Conservation (phyloP, 2,797 vertebrate species). For the Salarias fasciatus region DNA sequence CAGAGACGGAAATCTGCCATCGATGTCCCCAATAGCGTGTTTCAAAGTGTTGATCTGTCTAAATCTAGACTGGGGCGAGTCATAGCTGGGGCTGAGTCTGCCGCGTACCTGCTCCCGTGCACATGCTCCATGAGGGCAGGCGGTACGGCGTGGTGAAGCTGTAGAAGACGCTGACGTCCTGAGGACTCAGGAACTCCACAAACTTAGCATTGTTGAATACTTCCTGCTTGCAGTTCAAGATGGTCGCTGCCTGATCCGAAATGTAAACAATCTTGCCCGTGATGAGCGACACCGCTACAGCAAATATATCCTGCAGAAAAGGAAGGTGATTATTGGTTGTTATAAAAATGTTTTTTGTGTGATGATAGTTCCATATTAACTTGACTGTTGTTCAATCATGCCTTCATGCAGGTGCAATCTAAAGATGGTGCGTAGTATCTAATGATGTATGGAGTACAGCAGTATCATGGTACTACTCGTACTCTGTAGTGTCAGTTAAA, state of each 20-base stretch:
- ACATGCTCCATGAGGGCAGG: slow-evolving; percentile 92
- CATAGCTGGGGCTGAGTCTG: too few species aligned
- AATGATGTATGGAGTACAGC: too few species aligned
- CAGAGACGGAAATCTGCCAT: not conserved
- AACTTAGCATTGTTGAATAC: slow-evolving; percentile 91
- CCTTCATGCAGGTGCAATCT: too few species aligned
- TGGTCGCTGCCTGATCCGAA: slow-evolving; percentile 90
- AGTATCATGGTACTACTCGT: too few species aligned
- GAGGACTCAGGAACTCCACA: slow-evolving; percentile 93
- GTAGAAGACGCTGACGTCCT: slow-evolving; percentile 95
- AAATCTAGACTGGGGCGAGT: too few species aligned
- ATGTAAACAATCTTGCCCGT: slow-evolving; percentile 94
- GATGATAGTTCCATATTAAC: too few species aligned
- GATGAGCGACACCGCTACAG: slow-evolving; percentile 91
- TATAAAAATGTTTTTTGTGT: too few species aligned
- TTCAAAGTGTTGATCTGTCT: not conserved
- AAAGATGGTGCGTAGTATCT: too few species aligned
- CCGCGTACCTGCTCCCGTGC: slow-evolving; percentile 86
- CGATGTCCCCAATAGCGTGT: too few species aligned
- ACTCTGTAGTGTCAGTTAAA: not conserved
- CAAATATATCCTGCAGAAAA: slow-evolving; percentile 91
- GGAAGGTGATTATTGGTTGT: too few species aligned
- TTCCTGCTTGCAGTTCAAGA: slow-evolving; percentile 89
- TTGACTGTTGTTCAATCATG: too few species aligned
- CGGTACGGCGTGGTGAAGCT: slow-evolving; percentile 92